Evolutionary conservation across 1,140 invertebrate species (phyloP).

Genomic region (Bombus confusus): DNA sequence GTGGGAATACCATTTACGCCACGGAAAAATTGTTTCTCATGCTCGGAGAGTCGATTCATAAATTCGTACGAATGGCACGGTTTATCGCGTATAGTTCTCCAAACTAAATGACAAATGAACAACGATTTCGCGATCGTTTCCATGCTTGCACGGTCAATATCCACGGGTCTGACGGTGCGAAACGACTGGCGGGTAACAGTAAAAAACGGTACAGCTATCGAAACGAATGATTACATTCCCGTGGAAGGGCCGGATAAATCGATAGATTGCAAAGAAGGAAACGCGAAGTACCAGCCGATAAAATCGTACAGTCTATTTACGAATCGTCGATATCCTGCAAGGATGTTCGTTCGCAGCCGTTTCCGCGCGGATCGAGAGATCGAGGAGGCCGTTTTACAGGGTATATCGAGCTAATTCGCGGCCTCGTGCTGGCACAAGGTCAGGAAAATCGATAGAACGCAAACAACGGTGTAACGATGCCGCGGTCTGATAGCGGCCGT

Average conservation of each 20-base stretch:
- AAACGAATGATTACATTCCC: background rate
- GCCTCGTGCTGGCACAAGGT: constrained; percentile 69
- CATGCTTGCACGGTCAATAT: too few species aligned
- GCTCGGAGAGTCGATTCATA: background rate
- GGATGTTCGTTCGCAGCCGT: background rate
- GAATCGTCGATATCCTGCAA: background rate
- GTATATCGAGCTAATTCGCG: constrained; percentile 70
- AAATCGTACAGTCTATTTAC: background rate
- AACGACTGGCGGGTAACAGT: too few species aligned
- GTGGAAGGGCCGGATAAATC: background rate
- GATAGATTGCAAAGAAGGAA: background rate
- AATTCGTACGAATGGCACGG: too few species aligned
- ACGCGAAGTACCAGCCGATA: too few species aligned
- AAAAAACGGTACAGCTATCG: too few species aligned
- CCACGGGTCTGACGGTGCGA: too few species aligned
- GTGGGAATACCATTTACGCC: background rate
- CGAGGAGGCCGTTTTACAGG: constrained; percentile 39
- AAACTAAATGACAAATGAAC: too few species aligned
- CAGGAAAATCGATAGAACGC: constrained; percentile 77
- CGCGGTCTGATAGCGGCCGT: constrained; percentile 57
- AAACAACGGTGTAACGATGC: constrained; percentile 75
- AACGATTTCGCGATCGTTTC: too few species aligned
- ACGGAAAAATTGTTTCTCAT: background rate
- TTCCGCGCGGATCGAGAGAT: background rate
- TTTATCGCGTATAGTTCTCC: too few species aligned